These are phyloP conservation scores for Otus sunia DNA, from an alignment of 2,113 vertebrate species.

Conservation along the genomic window DNA sequence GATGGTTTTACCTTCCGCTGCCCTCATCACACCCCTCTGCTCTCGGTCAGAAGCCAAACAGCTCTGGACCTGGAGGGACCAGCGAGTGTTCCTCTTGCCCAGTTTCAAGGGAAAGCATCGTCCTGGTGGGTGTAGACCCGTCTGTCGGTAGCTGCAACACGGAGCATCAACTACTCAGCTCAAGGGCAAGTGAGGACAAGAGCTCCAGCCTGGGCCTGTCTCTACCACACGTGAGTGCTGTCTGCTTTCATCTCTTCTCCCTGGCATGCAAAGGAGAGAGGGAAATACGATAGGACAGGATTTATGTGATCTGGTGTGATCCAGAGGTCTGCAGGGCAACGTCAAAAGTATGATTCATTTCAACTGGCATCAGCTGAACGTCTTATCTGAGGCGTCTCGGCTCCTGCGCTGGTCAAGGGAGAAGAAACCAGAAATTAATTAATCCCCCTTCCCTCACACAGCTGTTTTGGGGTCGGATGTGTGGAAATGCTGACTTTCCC, in stretches of 20 bases:
- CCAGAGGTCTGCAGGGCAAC: background rate
- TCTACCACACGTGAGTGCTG: fast-evolving
- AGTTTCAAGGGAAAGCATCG: background rate
- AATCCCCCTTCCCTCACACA: background rate
- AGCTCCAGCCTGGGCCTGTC: background rate
- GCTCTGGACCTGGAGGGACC: background rate
- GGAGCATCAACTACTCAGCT: background rate
- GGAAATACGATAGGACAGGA: background rate
- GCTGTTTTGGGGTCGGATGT: background rate
- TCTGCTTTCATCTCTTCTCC: background rate
- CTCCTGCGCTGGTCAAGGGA: background rate
- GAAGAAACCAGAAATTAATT: background rate
- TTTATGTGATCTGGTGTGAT: background rate
- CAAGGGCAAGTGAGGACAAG: background rate
- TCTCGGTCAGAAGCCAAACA: background rate
- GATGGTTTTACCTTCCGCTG: background rate
- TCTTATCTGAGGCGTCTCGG: background rate
- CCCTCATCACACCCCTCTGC: background rate
- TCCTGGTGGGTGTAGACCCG: fast-evolving
- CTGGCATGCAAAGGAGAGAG: background rate
- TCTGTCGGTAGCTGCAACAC: background rate
- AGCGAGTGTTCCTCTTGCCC: fast-evolving
- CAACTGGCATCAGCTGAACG: background rate
- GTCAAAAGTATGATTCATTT: background rate
- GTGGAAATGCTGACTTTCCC: background rate